These are phyloP conservation scores for Eulemur coronatus DNA, from an alignment of 2,797 vertebrate species.

Conservation along the genomic window DNA sequence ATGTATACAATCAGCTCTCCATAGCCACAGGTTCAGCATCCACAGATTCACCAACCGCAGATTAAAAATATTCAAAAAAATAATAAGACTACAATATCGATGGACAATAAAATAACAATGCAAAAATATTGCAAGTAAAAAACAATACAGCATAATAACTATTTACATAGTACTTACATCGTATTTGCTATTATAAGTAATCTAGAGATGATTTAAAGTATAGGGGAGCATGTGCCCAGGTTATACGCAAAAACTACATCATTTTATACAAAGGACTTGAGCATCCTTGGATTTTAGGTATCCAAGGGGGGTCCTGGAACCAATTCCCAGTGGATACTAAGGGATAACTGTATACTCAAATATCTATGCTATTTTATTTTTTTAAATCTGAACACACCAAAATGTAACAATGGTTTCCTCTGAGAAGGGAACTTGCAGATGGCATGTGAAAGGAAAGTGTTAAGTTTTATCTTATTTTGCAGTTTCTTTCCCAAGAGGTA, in stretches of 20 bases:
- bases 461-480: not conserved
- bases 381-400: not conserved
- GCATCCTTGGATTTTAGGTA: not conserved
- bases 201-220: not conserved
- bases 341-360: not conserved
- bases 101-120: not conserved
- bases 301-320: not conserved
- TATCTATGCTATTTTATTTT: not conserved
- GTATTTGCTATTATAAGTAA: not conserved
- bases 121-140: not conserved
- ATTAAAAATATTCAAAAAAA: not conserved
- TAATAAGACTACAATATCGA: not conserved
- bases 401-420: not conserved
- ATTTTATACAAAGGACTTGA: not conserved
- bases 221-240: rapidly evolving
- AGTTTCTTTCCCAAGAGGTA: not conserved
- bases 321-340: not conserved
- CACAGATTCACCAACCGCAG: not conserved
- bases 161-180: not conserved
- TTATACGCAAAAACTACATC: not conserved
- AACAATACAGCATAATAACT: not conserved
- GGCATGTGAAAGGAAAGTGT: not conserved
- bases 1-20: not conserved
- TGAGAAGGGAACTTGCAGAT: not conserved
- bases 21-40: not conserved